phyloP scores from a whole-genome alignment of 2,888 invertebrate genomes.

The Galerucella pusilla region DNA sequence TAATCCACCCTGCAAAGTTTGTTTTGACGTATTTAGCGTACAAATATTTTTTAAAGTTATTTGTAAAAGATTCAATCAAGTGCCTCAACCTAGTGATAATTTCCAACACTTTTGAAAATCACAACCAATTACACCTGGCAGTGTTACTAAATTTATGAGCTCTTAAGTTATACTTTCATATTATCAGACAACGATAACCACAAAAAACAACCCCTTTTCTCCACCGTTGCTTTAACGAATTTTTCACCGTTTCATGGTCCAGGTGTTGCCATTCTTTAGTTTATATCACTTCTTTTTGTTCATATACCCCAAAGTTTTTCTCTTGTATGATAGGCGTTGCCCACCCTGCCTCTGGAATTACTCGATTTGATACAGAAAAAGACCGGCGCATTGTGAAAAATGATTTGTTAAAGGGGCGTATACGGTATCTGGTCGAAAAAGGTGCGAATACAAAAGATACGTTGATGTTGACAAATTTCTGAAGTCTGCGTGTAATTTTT shows the following conservation, averaged over 20 bases:
- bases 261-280: conserved; percentile 53
- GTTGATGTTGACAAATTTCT: conserved; percentile 62
- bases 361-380: conserved; percentile 64
- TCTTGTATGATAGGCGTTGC: conserved; percentile 59
- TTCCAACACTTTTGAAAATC: too few species aligned
- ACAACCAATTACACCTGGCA: too few species aligned
- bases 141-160: too few species aligned
- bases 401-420: conserved; percentile 61
- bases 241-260: conserved; percentile 50
- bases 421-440: conserved; percentile 50
- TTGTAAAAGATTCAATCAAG: too few species aligned
- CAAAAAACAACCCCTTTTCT: conserved; percentile 24
- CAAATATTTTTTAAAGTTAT: too few species aligned
- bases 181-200: conserved; percentile 12
- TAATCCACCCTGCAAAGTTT: too few species aligned
- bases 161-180: background rate
- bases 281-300: conserved; percentile 50
- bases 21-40: too few species aligned
- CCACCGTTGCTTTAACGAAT: conserved; percentile 34
- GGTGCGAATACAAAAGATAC: conserved; percentile 56
- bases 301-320: conserved; percentile 52
- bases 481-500: conserved; percentile 59
- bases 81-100: too few species aligned
- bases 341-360: conserved; percentile 64
- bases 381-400: conserved; percentile 55